These are phyloP conservation scores for Popillia japonica DNA, from an alignment of 1,140 invertebrate genomes.

Conservation along the genomic window DNA sequence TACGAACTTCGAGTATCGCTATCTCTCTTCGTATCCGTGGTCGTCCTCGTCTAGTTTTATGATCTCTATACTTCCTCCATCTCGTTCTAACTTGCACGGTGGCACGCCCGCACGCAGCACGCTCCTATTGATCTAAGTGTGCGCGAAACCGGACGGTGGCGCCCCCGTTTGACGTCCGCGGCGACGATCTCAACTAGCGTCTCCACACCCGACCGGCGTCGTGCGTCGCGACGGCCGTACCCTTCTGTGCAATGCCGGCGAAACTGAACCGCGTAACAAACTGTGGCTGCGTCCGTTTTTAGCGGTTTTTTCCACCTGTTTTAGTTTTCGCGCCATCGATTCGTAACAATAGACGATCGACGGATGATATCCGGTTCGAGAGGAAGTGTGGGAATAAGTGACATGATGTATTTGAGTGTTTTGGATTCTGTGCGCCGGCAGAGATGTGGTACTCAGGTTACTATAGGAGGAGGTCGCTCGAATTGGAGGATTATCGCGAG, in stretches of 20 bases:
- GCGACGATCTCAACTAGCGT: slow-evolving; percentile 38
- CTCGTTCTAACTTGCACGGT: not conserved
- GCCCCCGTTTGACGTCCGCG: slow-evolving; percentile 23
- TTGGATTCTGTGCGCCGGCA: not conserved
- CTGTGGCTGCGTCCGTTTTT: not conserved
- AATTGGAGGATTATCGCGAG: too few relatives aligned
- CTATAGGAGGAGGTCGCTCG: not conserved
- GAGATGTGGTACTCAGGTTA: slow-evolving; percentile 2
- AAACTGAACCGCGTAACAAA: not conserved
- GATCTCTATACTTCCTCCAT: not conserved
- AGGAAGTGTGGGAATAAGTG: not conserved
- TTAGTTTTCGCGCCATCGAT: slow-evolving; percentile 1
- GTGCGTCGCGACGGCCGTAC: slow-evolving; percentile 5
- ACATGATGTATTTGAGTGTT: not conserved
- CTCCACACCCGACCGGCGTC: slow-evolving; percentile 46
- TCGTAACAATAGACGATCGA: not conserved
- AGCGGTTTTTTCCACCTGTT: not conserved
- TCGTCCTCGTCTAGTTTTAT: too few relatives aligned
- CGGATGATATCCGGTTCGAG: not conserved
- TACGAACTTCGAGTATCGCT: too few relatives aligned
- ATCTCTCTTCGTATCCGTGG: too few relatives aligned
- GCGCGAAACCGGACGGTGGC: slow-evolving; percentile 19
- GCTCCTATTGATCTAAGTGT: slow-evolving; percentile 53
- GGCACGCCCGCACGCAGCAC: slow-evolving; percentile 47
- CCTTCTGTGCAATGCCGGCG: not conserved